phyloP scores from a whole-genome alignment of 2,888 invertebrate species.

The Argyra leucocephala region DNA sequence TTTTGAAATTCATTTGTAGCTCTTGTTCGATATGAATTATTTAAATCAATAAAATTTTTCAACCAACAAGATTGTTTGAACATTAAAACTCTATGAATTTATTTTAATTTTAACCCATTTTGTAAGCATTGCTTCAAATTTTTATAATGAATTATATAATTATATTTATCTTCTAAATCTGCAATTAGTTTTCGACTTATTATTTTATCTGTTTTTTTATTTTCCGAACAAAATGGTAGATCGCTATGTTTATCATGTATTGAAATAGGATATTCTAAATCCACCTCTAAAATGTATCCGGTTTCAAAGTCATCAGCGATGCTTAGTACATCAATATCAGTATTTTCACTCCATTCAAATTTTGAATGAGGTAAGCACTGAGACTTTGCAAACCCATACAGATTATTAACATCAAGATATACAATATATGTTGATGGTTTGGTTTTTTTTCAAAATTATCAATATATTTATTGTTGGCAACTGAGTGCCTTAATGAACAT shows the following conservation, averaged over 20 bases:
- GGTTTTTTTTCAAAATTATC: background rate
- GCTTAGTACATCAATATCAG: slow-evolving; percentile 20
- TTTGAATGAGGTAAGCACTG: slow-evolving; percentile 22
- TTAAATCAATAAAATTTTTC: slow-evolving; percentile 23
- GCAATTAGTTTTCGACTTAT: slow-evolving; percentile 27
- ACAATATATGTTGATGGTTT: slow-evolving; percentile 7
- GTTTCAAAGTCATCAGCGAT: slow-evolving; percentile 17
- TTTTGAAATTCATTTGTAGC: slow-evolving; percentile 12
- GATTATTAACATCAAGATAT: slow-evolving; percentile 24
- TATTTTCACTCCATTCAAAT: slow-evolving; percentile 23
- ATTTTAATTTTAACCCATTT: slow-evolving; percentile 22
- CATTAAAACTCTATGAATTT: slow-evolving; percentile 29
- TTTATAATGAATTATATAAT: slow-evolving; percentile 34
- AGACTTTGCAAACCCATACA: slow-evolving; percentile 23
- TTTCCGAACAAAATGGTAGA: slow-evolving; percentile 28
- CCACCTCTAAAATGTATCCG: slow-evolving; percentile 31
- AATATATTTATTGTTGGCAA: slow-evolving; percentile 10
- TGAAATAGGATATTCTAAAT: slow-evolving; percentile 21
- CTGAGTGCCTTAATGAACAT: too few species aligned
- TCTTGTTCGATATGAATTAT: slow-evolving; percentile 14
- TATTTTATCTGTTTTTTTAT: slow-evolving; percentile 22
- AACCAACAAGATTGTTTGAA: slow-evolving; percentile 35
- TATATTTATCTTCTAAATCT: slow-evolving; percentile 26
- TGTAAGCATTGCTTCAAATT: slow-evolving; percentile 26
- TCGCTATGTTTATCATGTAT: slow-evolving; percentile 31